Evolutionary conservation across 2,113 vertebrate genomes (phyloP).

Genomic region (Saguinus imperator): DNA sequence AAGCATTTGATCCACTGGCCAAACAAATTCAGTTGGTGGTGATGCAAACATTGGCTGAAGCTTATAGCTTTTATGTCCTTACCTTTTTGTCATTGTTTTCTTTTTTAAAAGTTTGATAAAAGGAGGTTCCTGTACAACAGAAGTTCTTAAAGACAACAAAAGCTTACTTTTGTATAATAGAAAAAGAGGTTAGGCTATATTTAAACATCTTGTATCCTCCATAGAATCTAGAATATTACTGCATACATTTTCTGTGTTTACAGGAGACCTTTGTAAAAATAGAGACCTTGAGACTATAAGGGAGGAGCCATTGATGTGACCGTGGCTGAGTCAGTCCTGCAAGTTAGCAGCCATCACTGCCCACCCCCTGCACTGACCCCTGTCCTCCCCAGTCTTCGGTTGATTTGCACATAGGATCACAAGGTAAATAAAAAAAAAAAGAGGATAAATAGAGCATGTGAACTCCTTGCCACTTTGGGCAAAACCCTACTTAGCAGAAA

Average conservation of each 20-base stretch:
- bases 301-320: not conserved
- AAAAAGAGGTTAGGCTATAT: not conserved
- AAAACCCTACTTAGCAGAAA: not conserved
- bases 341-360: not conserved
- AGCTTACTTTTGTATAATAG: not conserved
- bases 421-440: not conserved
- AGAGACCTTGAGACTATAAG: not conserved
- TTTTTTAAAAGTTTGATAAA: not conserved
- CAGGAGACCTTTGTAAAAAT: not conserved
- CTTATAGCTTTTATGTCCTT: not conserved
- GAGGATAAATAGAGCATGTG: not conserved
- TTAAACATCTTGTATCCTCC: not conserved
- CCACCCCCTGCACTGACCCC: not conserved
- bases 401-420: not conserved
- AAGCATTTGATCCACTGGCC: not conserved
- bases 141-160: conserved; percentile 24
- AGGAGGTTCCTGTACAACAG: not conserved
- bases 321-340: not conserved
- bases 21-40: not conserved
- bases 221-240: not conserved
- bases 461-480: not conserved
- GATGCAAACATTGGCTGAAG: not conserved
- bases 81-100: not conserved
- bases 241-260: not conserved
- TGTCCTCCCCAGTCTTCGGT: not conserved